Evolutionary conservation across 2,888 invertebrate species (phyloP), one percentile per base, ranked within the genome.

Genomic region (Nebria salina): DNA sequence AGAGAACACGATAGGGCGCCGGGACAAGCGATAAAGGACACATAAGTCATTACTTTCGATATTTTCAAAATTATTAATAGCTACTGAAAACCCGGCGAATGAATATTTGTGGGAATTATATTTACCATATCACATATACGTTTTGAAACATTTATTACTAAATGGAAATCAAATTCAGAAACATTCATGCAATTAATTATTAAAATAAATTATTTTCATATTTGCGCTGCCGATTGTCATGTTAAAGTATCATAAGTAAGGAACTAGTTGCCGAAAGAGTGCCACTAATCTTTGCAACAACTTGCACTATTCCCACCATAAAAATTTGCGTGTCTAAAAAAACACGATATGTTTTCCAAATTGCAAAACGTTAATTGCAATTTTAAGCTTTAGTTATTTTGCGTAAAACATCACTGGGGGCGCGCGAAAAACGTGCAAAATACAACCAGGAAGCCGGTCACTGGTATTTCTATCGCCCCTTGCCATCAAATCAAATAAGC

Each of bases 221-320:
- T 34, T 34, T 34, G 34, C 34, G 2, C 34, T 34, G 34, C 34
- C 34, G 34, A 34, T 34, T 34, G 34, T 54, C 54, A 54, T 54
- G 54, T 54, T 54, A 54, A 54, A 54, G 11, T 54, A 8, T 13
- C 54, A 54, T 54, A 54, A 54, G 54, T 54, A 54, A 54, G 54
- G 13, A 54, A 54, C 13, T 54, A 54, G 54, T 54, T 54, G 9
- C 0, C 7, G 54, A 54, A 11, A 54, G 8, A 11, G 8, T 54
- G 2, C 54, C 54, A 54, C 7, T 72, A 72, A 78, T 78, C 78
- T 41, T 65, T 66, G 42, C 65, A 73, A 74, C 78, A 73, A 78
- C 73, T 78, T 78, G 73, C 74, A 41, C 41, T 54, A 65, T 78
- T 78, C 78, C 78, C 78, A 78, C 78, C 72, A 70, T 74, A 78